phyloP scores from a whole-genome alignment of 2,113 vertebrate genomes.

The Phoenicopterus ruber region DNA sequence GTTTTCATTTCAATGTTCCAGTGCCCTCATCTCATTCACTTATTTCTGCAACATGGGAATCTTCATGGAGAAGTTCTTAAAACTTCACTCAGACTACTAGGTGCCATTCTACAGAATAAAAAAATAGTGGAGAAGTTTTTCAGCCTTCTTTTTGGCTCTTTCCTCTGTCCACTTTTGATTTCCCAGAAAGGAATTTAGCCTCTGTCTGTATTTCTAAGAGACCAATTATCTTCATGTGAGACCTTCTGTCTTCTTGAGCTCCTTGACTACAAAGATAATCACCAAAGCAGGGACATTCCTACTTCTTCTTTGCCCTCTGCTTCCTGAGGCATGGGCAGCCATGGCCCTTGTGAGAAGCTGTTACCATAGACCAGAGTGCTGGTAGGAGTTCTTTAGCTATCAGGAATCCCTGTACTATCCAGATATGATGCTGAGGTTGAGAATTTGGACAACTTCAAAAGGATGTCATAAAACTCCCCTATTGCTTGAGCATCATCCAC shows the following conservation, averaged over 20 bases:
- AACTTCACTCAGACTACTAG: background rate
- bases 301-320: background rate
- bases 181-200: background rate
- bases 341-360: background rate
- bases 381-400: background rate
- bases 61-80: background rate
- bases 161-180: background rate
- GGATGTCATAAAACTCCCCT: background rate
- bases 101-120: background rate
- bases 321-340: background rate
- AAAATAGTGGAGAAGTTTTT: background rate
- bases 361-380: background rate
- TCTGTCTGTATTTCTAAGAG: background rate
- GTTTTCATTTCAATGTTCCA: background rate
- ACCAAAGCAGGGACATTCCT: background rate
- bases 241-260: background rate
- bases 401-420: background rate
- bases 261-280: background rate
- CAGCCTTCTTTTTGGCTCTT: background rate
- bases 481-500: background rate
- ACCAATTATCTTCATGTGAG: background rate
- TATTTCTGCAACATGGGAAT: background rate
- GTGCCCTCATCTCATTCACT: background rate
- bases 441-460: background rate
- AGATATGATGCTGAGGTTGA: background rate